A percentile compares a stretch with the other conserved stretches of the same genome.
These are phyloP conservation scores for Empidonax traillii DNA, from an alignment of 2,113 vertebrate species.

Conservation along the genomic window DNA sequence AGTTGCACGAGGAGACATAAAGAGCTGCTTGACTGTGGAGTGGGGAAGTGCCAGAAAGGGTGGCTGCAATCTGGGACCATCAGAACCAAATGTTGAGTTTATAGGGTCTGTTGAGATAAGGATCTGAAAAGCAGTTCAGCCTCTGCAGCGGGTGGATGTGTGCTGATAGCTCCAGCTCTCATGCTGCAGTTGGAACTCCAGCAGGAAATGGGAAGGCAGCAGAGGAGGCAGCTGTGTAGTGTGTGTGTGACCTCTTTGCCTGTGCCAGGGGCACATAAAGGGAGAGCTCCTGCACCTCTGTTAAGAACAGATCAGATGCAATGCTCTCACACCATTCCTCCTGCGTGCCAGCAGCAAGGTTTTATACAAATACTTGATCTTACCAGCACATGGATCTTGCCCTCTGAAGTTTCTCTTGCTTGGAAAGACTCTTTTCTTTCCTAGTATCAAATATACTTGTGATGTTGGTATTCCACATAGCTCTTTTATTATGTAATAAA, in stretches of 20 bases:
- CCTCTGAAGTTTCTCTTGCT: not conserved
- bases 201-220: not conserved
- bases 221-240: not conserved
- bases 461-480: not conserved
- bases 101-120: not conserved
- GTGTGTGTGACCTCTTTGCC: not conserved
- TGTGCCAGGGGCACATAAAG: not conserved
- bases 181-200: not conserved
- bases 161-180: not conserved
- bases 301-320: not conserved
- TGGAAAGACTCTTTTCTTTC: not conserved
- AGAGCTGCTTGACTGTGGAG: not conserved
- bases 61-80: not conserved
- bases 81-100: accelerated
- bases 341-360: not conserved
- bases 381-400: not conserved
- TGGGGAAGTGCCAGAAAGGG: not conserved
- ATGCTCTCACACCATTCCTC: not conserved
- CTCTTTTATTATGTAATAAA: not conserved
- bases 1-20: accelerated
- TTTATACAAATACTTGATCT: not conserved
- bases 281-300: not conserved
- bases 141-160: not conserved
- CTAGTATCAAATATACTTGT: not conserved
- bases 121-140: not conserved